Evolutionary conservation across 2,888 invertebrate species (phyloP), one percentile per base, ranked within the genome.

Genomic region (Apamea crenata): DNA sequence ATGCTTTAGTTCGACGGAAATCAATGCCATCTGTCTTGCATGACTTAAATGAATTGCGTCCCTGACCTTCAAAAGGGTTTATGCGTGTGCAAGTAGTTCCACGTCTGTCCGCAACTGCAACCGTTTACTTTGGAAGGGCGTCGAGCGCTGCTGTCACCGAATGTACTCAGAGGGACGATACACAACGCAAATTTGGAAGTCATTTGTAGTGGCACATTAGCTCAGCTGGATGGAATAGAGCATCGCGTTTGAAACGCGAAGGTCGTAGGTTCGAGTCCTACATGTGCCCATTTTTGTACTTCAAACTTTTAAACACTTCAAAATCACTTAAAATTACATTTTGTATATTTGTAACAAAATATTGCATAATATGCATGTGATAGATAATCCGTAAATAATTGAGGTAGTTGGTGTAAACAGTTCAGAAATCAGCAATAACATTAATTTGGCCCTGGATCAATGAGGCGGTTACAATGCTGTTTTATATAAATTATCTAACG

Each of bases 151-250:
- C 8, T 56, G 44, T 77, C 53, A 53, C 77, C 3, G 21, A 40
- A 53, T 77, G 77, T 53, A 77, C 32, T 21, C 7, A 40, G 29
- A 29, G 14, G 29, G 65, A 77, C 65, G 65, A 65, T 47, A 36
- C 56, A 32, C 44, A 44, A 56, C n/a, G 21, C n/a, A 3, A 47
- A 66, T 78, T 67, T 36, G 8, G n/a, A 47, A 5, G 8, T 16
- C 0, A 56, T 56, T 21, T 44, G 14, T n/a, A 66, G 40, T 6
- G 77, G 78, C 47, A 78, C 66, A 65, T 77, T 77, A 78, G 77
- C 78, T 78, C 77, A 77, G 77, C 44, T 77, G 53, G 77, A 16
- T 77, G 32, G 53, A 6, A 14, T 44, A 77, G 77, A 77, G 77
- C 77, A 3, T 77, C 53, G 65, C n/a, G 44, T 65, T 32, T 4